Percentiles rank a stretch among this genome's conserved stretches.
Conservation (phyloP, 1,140 invertebrate species). For the Reticulitermes speratus region DNA sequence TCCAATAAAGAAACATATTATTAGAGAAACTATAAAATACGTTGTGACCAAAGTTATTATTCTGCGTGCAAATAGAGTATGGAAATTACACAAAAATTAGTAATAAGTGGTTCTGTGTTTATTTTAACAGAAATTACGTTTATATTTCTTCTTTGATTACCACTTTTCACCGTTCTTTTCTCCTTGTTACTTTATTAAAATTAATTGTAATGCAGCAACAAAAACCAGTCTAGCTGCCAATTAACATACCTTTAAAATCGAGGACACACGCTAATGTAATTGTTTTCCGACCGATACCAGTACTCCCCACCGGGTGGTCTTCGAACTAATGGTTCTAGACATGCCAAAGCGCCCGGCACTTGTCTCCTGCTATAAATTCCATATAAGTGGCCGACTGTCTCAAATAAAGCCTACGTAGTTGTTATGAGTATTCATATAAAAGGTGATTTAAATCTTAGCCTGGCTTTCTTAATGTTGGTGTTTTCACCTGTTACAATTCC, state of each 20-base stretch:
- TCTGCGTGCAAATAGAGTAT: too few relatives aligned
- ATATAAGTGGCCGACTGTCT: neutral
- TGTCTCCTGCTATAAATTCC: neutral
- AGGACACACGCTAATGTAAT: neutral
- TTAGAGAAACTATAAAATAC: too few relatives aligned
- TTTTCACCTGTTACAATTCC: too few relatives aligned
- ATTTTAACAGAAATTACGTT: too few relatives aligned
- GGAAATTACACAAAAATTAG: too few relatives aligned
- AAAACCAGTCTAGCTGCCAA: neutral
- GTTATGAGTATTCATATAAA: too few relatives aligned
- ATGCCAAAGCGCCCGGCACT: neutral
- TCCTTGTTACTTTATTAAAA: neutral
- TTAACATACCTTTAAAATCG: slow-evolving; percentile 1
- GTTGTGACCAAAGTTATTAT: too few relatives aligned
- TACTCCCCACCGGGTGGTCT: neutral
- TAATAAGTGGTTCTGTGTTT: too few relatives aligned
- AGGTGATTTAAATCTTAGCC: too few relatives aligned
- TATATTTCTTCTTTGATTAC: neutral
- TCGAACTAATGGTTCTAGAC: neutral
- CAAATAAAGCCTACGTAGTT: too few relatives aligned
- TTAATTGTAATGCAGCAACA: neutral
- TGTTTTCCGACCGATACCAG: neutral
- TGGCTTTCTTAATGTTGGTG: too few relatives aligned
- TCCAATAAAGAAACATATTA: too few relatives aligned
- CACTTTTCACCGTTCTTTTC: neutral